Base-by-base conservation (phyloP, 2,888 invertebrate species). In the Blastobasis lacticolella region DNA sequence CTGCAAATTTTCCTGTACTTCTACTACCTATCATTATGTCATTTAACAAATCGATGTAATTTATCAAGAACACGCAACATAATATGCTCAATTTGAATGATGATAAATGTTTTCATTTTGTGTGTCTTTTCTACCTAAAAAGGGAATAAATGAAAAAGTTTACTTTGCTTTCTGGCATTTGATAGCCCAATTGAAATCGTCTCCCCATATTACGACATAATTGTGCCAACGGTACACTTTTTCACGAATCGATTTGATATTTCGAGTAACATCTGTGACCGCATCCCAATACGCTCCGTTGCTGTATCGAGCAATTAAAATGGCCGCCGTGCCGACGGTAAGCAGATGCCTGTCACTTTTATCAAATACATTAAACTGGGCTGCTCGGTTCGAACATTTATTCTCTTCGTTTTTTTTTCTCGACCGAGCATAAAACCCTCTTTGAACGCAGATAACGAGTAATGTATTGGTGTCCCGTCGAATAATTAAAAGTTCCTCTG, bases 301-400 rank as follows among this genome's bases (percentile, higher is more conserved):
- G 76, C 75, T 70, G 71, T 83, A 85, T 83, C 84, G 74, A 74
- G 83, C 85, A 87, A 86, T 88, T 87, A 87, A 86, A 83, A 69
- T 70, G 69, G 68, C 73, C 73, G 67, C 64, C 62, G 65, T 63
- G 61, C 66, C 64, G 76, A 80, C 82, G 71, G 84, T 82, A 79
- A 81, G 81, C 85, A 83, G 83, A 81, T 78, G 84, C 73, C 84
- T 79, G 85, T 86, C 87, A 83, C 70, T 81, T 76, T 87, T 88
- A 88, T 87, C 87, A 85, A 82, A 86, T 79, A 82, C 87, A 86
- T 87, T 86, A 85, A 86, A 84, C 78, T 78, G 77, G 23, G 78
- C 72, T 78, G 75, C 78, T 78, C 73, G 77, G 74, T 68, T 79
- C 75, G 75, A 79, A 80, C 78, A 75, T 81, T 82, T 78, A 74